These are phyloP conservation scores for Notodonta ziczac DNA, from an alignment of 2,888 invertebrate species.

Conservation along the genomic window DNA sequence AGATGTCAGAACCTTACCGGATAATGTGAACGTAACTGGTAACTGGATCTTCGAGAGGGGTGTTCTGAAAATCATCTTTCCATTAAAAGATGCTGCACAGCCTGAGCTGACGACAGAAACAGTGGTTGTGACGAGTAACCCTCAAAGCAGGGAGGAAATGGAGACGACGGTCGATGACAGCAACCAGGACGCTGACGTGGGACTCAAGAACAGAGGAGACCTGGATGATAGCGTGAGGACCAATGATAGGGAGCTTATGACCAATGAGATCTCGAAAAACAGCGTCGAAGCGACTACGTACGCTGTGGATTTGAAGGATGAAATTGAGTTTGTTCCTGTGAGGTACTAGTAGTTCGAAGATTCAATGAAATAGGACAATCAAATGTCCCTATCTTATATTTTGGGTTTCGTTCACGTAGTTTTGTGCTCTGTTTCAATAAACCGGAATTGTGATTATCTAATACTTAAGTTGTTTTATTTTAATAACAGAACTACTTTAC, in stretches of 20 bases:
- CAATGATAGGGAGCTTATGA: conserved; percentile 41
- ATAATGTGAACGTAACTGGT: conserved; percentile 54
- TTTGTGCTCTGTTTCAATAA: too few species aligned
- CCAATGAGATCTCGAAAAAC: conserved; percentile 51
- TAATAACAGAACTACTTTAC: too few species aligned
- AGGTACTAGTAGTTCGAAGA: conserved; percentile 35
- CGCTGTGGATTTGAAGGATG: conserved; percentile 65
- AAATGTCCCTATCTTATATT: too few species aligned
- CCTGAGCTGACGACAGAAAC: conserved; percentile 19
- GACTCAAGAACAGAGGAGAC: conserved; percentile 39
- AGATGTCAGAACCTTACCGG: conserved; percentile 59
- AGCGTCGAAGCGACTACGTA: conserved; percentile 69
- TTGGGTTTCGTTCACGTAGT: background rate
- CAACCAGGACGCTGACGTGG: conserved; percentile 53
- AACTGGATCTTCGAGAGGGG: conserved; percentile 61
- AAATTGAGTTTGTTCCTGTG: conserved; percentile 70
- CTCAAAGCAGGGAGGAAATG: conserved; percentile 58
- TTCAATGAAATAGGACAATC: background rate
- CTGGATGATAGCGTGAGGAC: background rate
- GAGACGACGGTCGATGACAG: conserved; percentile 31
- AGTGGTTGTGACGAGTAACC: conserved; percentile 27
- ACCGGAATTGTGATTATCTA: too few species aligned
- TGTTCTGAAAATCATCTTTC: conserved; percentile 60
- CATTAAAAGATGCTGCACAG: conserved; percentile 39
- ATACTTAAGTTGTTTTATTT: too few species aligned